These are phyloP conservation scores for Steinernema hermaphroditum DNA, from an alignment of 2,888 invertebrate genomes.

Conservation along the genomic window DNA sequence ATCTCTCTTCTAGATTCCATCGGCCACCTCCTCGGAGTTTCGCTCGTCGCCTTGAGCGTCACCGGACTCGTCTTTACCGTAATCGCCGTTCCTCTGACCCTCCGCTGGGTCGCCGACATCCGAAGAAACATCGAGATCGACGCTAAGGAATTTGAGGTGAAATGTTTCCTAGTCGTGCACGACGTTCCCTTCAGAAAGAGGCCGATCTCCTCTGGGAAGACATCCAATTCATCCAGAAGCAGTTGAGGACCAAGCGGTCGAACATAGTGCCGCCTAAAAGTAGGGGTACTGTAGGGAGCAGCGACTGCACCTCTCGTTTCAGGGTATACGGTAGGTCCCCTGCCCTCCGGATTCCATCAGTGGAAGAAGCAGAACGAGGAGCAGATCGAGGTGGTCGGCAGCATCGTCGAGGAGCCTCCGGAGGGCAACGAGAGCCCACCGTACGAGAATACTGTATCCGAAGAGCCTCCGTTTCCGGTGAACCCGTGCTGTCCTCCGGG, in stretches of 20 bases:
- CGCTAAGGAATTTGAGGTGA: not conserved
- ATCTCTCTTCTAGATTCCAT: not conserved
- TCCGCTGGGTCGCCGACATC: not conserved
- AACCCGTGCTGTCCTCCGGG: not conserved
- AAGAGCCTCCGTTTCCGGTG: not conserved
- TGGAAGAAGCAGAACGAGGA: not conserved
- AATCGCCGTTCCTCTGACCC: not conserved
- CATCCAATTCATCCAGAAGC: constrained; percentile 15
- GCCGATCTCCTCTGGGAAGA: not conserved
- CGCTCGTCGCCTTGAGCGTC: not conserved
- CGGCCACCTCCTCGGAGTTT: not conserved
- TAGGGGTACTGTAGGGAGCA: not conserved
- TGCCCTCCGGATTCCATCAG: not conserved
- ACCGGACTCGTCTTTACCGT: not conserved
- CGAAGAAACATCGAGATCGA: not conserved
- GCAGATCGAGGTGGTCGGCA: not conserved
- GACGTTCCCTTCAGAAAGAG: not conserved
- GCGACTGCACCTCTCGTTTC: not conserved
- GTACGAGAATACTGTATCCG: not conserved
- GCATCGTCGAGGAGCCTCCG: not conserved
- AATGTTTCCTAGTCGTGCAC: not conserved
- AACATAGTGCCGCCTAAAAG: not conserved
- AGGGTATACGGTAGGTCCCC: not conserved
- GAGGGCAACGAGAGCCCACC: not conserved
- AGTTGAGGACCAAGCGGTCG: not conserved